phyloP scores from a whole-genome alignment of 2,113 vertebrate genomes.

The Isurus oxyrinchus region DNA sequence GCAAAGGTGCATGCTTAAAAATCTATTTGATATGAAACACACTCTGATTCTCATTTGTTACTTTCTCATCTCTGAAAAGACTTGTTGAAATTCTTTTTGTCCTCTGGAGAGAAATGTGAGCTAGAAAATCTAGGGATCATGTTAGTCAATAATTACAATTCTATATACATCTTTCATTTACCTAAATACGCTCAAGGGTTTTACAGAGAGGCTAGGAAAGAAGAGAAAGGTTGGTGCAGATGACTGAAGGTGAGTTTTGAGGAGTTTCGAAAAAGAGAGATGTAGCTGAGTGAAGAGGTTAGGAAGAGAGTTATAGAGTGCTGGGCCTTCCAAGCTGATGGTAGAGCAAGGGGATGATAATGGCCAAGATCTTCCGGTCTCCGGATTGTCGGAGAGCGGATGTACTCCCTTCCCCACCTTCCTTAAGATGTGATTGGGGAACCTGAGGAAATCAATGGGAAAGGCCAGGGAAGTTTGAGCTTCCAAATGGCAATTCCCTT shows the following conservation, averaged over 20 bases:
- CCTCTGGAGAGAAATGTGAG: neutral
- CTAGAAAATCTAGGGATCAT: neutral
- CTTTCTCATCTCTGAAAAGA: neutral
- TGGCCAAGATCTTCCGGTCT: too few species aligned
- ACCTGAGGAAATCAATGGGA: too few species aligned
- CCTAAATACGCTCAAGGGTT: neutral
- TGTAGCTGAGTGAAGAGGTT: neutral
- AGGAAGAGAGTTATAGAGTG: neutral
- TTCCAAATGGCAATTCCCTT: too few species aligned
- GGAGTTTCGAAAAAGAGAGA: neutral
- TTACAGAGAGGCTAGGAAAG: neutral
- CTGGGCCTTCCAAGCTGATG: neutral
- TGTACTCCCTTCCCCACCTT: too few species aligned
- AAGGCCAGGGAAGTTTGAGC: too few species aligned
- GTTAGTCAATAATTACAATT: neutral
- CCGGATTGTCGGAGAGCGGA: too few species aligned
- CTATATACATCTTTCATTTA: neutral
- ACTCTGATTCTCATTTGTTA: neutral
- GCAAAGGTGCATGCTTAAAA: neutral
- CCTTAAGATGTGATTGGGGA: too few species aligned
- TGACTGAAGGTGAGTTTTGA: neutral
- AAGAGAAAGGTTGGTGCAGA: neutral
- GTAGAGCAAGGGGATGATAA: neutral
- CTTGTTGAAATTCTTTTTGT: neutral
- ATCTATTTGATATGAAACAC: neutral